phyloP scores from a whole-genome alignment of 2,888 invertebrate genomes.

The Limnephilus rhombicus region DNA sequence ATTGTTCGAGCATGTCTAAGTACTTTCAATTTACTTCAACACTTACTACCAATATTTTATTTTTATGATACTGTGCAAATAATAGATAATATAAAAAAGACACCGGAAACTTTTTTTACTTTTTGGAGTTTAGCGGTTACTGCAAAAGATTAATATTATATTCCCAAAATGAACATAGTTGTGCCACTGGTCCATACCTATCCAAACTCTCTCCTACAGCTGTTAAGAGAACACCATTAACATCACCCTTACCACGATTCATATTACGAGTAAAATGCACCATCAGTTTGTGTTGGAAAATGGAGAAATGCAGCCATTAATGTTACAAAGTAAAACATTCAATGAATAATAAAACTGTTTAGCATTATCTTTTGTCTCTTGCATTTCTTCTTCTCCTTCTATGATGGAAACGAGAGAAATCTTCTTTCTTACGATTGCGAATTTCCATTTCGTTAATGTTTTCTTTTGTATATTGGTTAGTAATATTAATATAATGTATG shows the following conservation, averaged over 20 bases:
- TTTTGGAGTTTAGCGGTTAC: no score
- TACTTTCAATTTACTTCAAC: background rate
- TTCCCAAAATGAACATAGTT: background rate
- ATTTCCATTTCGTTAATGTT: background rate
- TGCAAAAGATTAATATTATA: no score
- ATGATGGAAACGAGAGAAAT: conserved; percentile 2
- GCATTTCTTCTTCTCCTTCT: background rate
- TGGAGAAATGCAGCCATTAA: background rate
- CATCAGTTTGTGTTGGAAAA: background rate
- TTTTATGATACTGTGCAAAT: no score
- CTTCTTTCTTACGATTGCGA: background rate
- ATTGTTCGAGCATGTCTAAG: background rate
- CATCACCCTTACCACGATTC: background rate
- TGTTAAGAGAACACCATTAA: background rate
- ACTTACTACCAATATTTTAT: background rate
- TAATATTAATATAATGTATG: background rate
- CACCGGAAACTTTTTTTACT: no score
- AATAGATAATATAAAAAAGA: no score
- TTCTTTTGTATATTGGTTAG: background rate
- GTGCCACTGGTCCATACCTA: background rate
- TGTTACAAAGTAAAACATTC: background rate
- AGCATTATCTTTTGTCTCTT: conserved; percentile 4
- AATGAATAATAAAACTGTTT: background rate
- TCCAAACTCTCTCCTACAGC: background rate
- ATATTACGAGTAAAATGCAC: background rate